Conservation (phyloP, 2,113 vertebrate genomes). For the Progne subis region DNA sequence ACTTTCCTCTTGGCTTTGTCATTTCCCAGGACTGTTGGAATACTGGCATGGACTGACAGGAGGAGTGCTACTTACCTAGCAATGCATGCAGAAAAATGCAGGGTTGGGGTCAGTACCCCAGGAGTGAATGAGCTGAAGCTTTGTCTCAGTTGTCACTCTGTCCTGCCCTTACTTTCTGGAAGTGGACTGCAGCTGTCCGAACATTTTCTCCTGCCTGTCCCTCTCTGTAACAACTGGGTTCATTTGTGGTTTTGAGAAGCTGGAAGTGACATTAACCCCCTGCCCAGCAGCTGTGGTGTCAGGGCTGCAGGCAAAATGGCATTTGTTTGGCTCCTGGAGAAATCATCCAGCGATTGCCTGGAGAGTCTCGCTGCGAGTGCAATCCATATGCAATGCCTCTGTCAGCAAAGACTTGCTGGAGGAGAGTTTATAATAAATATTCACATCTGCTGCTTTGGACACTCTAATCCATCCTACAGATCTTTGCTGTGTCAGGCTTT, state of each 20-base stretch:
- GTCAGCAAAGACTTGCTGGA: conserved; percentile 74
- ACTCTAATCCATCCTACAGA: conserved; percentile 78
- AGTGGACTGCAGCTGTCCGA: not conserved
- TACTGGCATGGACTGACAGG: not conserved
- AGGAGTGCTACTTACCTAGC: not conserved
- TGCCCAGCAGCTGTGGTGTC: not conserved
- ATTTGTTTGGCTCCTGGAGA: conserved; percentile 55
- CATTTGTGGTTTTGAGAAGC: conserved; percentile 6
- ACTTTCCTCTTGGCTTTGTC: not conserved
- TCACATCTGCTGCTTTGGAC: conserved; percentile 79
- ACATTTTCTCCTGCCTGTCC: not conserved
- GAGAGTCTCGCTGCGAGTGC: conserved; percentile 45
- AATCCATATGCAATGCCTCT: conserved; percentile 70
- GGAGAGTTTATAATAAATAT: conserved; percentile 77
- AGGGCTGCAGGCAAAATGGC: conserved; percentile 1
- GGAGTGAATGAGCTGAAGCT: not conserved
- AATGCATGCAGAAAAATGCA: not conserved
- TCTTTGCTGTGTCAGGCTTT: conserved; percentile 81
- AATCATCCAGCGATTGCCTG: conserved; percentile 38
- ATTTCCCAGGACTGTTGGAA: not conserved
- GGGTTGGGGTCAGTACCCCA: not conserved
- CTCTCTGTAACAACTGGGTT: not conserved
- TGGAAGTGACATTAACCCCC: conserved; percentile 2
- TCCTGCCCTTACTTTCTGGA: not conserved
- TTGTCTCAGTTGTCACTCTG: not conserved